Conservation (phyloP, 1,140 invertebrate species). For the Calephelis virginiensis region DNA sequence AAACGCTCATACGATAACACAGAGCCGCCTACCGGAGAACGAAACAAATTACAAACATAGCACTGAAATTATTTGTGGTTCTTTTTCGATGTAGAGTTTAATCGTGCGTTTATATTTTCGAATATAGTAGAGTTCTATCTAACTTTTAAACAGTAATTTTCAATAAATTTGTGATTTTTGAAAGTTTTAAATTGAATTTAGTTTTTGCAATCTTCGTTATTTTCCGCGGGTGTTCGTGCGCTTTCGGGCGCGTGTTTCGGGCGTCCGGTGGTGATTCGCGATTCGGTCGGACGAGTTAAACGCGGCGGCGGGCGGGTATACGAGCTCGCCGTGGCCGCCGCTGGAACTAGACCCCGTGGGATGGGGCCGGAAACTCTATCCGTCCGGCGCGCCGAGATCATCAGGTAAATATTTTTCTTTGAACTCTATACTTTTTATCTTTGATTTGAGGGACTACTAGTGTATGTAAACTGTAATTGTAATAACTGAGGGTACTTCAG, state of each 20-base stretch:
- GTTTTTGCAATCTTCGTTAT: conserved; percentile 41
- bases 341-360: conserved; percentile 84
- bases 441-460: too few species aligned
- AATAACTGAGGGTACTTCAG: too few species aligned
- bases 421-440: too few species aligned
- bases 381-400: conserved; percentile 79
- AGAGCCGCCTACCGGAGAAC: conserved; percentile 63
- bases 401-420: conserved; percentile 56
- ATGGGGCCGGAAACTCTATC: conserved; percentile 87
- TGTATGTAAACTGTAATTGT: too few species aligned
- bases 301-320: conserved; percentile 84
- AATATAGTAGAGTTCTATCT: background rate
- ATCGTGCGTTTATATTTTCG: conserved; percentile 7
- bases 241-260: conserved; percentile 51
- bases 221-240: conserved; percentile 61
- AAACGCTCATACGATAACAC: conserved; percentile 62
- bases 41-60: conserved; percentile 32
- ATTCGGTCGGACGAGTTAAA: conserved; percentile 85
- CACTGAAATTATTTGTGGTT: background rate
- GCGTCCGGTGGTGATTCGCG: conserved; percentile 72
- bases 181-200: conserved; percentile 29
- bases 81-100: background rate
- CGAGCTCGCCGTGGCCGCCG: conserved; percentile 85
- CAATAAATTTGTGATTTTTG: background rate
- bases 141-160: background rate